Base-by-base conservation (phyloP, 2,888 invertebrate species). In the Harpalus rubripes region DNA sequence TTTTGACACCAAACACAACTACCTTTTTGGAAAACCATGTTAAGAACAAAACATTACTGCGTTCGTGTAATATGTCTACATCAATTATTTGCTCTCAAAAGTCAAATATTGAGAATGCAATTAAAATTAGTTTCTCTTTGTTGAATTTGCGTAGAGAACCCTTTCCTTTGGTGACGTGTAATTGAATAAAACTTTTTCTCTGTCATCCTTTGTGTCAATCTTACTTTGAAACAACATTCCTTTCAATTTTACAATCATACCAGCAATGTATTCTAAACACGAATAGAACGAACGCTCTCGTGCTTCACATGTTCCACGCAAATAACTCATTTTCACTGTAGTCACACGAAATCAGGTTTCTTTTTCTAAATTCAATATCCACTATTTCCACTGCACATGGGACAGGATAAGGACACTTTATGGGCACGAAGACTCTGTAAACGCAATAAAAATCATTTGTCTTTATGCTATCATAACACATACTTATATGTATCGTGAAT, bases 211-310 rank as follows among this genome's bases (percentile, higher is more conserved):
- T 52, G 12, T 52, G 44, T 74, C 44, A 74, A 74, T 74, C 72
- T 74, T 44, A 74, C 44, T 16, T 44, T 44, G 44, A 74, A 74
- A 74, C 72, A 74, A 74, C 41, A 74, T 74, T 74, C 72, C 41
- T 68, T 74, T 74, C 72, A 74, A 74, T 74, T 74, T 74, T 74
- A 74, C 72, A 74, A 74, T 74, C 44, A 41, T 41, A 74, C 72
- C 5, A 74, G 68, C 68, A 68, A 63, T 74, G 72, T 22, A 74
- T 74, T 41, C 72, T 44, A 74, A 74, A 44, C 72, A 74, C 72
- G 72, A 74, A 74, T 52, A 32, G 44, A 12, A 3, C 16, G 32
- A 32, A 32, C 22, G 18, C 18, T 74, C 52, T 68, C 72, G 72
- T 74, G 72, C 44, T 41, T 52, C 44, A 44, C 44, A 74, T 44